These are phyloP conservation scores for Gonatopus flavifemur DNA, from an alignment of 1,140 invertebrate genomes.

Conservation along the genomic window DNA sequence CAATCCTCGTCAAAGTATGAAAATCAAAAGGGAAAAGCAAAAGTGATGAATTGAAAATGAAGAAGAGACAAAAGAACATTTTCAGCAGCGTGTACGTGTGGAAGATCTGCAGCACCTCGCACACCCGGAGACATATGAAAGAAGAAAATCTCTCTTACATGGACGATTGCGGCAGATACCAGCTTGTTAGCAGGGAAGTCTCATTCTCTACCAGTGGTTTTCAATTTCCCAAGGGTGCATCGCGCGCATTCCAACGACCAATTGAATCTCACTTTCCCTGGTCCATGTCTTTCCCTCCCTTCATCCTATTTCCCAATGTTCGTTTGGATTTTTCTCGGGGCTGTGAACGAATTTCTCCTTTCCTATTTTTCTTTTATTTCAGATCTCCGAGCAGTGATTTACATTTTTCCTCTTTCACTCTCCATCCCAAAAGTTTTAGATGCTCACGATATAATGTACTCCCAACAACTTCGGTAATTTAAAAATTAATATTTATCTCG, in stretches of 20 bases:
- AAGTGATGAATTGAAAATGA: slow-evolving; percentile 18
- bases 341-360: slow-evolving; percentile 15
- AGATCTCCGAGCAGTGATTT: slow-evolving; percentile 4
- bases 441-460: no score
- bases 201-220: slow-evolving; percentile 58
- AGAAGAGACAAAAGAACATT: slow-evolving; percentile 41
- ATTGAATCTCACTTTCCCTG: not conserved
- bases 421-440: no score
- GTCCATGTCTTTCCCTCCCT: not conserved
- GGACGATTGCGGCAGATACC: slow-evolving; percentile 57
- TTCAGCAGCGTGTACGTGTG: slow-evolving; percentile 50
- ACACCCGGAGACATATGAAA: slow-evolving; percentile 41
- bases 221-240: slow-evolving; percentile 57
- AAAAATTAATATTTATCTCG: no score
- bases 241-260: not conserved
- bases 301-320: slow-evolving; percentile 3
- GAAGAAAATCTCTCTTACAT: slow-evolving; percentile 49
- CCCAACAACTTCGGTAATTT: no score
- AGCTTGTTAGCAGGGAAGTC: slow-evolving; percentile 61
- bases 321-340: slow-evolving; percentile 19
- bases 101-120: slow-evolving; percentile 49
- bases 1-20: not conserved
- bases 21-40: slow-evolving; percentile 1
- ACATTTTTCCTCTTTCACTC: no score
- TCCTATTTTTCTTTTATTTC: slow-evolving; percentile 4